phyloP scores from a whole-genome alignment of 2,888 invertebrate species.

The Morinoia aosen region DNA sequence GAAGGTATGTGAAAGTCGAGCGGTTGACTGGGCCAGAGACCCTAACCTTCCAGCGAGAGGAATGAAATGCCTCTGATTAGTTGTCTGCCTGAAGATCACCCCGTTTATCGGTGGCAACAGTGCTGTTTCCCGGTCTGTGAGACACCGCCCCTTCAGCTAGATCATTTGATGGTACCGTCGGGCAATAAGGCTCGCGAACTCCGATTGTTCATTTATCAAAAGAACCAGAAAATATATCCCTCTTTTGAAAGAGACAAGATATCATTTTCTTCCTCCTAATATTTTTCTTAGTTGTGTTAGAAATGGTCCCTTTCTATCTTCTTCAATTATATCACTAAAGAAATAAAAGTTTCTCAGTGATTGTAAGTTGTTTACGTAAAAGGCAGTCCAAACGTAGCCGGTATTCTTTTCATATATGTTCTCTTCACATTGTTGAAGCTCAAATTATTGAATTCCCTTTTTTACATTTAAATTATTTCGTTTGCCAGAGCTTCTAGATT shows the following conservation, averaged over 20 bases:
- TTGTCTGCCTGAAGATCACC: not conserved
- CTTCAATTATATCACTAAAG: too few relatives aligned
- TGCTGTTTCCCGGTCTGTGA: not conserved
- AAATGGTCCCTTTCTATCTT: too few relatives aligned
- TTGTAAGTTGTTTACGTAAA: too few relatives aligned
- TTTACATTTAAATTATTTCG: too few relatives aligned
- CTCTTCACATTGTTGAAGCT: too few relatives aligned
- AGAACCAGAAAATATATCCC: not conserved
- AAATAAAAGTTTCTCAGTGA: too few relatives aligned
- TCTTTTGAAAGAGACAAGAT: not conserved
- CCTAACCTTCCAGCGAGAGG: not conserved
- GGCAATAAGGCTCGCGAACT: not conserved
- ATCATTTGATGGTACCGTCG: not conserved
- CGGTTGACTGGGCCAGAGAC: not conserved
- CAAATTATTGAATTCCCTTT: too few relatives aligned
- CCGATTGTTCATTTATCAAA: not conserved
- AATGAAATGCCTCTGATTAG: not conserved
- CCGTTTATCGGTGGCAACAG: not conserved
- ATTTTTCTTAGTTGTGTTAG: not conserved
- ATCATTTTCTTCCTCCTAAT: not conserved
- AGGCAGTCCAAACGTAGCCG: too few relatives aligned
- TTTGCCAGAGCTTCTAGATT: too few relatives aligned
- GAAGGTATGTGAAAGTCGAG: not conserved
- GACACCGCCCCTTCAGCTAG: not conserved
- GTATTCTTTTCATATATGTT: too few relatives aligned